These are phyloP conservation scores for Atethmia centrago DNA, from an alignment of 2,888 invertebrate species.

Conservation along the genomic window DNA sequence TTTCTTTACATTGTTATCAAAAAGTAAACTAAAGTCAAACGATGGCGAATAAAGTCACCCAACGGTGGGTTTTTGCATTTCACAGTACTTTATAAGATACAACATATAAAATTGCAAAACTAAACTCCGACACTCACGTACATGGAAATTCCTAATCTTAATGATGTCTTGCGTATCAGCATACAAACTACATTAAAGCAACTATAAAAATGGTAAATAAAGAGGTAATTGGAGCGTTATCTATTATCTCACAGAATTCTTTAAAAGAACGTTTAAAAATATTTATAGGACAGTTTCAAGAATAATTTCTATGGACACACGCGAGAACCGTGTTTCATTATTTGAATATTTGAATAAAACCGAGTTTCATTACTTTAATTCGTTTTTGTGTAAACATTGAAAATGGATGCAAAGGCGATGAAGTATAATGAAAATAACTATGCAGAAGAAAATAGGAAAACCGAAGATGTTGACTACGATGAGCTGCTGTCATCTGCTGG, in stretches of 20 bases:
- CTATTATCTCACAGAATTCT: constrained; percentile 36
- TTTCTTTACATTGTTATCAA: not conserved
- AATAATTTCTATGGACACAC: constrained; percentile 8
- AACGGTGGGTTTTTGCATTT: not conserved
- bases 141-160: constrained; percentile 4
- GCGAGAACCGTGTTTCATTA: no score
- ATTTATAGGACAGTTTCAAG: constrained; percentile 28
- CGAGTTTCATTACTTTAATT: not conserved
- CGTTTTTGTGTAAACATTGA: not conserved
- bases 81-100: not conserved
- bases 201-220: constrained; percentile 32
- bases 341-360: no score
- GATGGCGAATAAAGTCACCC: no score
- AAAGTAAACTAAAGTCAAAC: not conserved
- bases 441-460: not conserved
- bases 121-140: not conserved
- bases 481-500: constrained; percentile 78
- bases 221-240: constrained; percentile 31
- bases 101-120: not conserved
- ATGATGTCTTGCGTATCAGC: constrained; percentile 11
- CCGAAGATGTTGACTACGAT: constrained; percentile 73
- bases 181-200: constrained; percentile 8
- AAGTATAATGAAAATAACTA: not conserved
- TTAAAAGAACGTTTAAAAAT: constrained; percentile 24
- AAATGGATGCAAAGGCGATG: constrained; percentile 35